Base-by-base conservation (phyloP, 64 coral and sea anemone species). In the Pachyseris speciosa region DNA sequence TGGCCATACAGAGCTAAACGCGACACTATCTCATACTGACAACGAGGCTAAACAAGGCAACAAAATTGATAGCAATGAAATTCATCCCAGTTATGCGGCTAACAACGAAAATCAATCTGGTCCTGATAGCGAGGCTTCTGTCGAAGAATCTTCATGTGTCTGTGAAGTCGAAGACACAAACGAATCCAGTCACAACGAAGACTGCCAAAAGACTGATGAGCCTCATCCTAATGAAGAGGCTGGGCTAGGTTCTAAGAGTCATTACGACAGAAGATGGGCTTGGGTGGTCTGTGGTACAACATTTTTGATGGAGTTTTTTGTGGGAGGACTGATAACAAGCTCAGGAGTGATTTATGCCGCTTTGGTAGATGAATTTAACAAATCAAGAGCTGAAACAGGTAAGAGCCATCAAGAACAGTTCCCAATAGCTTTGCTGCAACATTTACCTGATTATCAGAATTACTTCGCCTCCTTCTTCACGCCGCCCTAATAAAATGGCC, bases 321-420 rank as follows among this genome's bases (percentile, higher is more conserved):
- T 66, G 1, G 77, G 77, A 37, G 87, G 87, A 11, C 19, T 90
- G 27, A 75, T 79, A 20, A 78, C 87, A 67, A 79, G 73, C 5
- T 90, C 77, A 22, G 87, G 87, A 16, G 64, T 90, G 57, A 43
- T 90, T 9, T 90, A 90, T 50, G 87, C 74, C 5, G 87, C 74
- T 31, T 67, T 90, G 15, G 27, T 90, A 20, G 74, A 64, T 34
- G 73, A 90, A 53, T 90, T 80, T 37, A 64, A 90, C 25, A 79
- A 64, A 45, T 75, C 73, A 79, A 60, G 75, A 13, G 87, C 63
- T 37, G 87, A 90, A 80, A 90, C 87, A 49, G 87, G 87, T 90
- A 31, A 40, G 40, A 36, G 15, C 9, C 45, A 43, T 64, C 43
- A 36, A 9, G 57, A 39, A 40, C 5, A 40, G 25, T n/a, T n/a